Evolutionary conservation across 2,888 invertebrate species (phyloP), one percentile per base, ranked within the genome.

Genomic region (Andrena chrysosceles): DNA sequence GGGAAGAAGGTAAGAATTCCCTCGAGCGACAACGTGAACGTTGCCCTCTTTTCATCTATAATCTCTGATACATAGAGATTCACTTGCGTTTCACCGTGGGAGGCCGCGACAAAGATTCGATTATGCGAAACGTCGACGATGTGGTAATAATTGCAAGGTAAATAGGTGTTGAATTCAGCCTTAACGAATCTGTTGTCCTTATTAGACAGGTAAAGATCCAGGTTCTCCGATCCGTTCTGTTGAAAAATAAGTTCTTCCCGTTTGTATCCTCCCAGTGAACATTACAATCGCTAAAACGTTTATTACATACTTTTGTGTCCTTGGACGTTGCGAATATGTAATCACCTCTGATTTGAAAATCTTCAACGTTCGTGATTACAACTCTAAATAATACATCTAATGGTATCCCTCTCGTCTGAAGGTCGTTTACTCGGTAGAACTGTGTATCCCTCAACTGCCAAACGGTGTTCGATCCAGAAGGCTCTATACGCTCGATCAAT

Each of bases 1-100:
- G 98, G 98, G 93, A 98, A 97, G 93, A 97, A 98, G 89, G 97
- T 97, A 87, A 98, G 95, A 70, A 98, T 96, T 89, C 97, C 96
- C 89, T 97, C 96, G 85, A 98, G 94, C 5, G 98, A 98, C 81
- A 97, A 94, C 0, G 96, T 96, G 91, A 98, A 98, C 90, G 96
- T 95, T 35, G 94, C 93, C 2, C 95, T 95, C 80, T 95, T 96
- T 76, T 96, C 95, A 86, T 95, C 95, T 92, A 95, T 95, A 83
- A 95, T 94, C 92, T 97, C 97, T 0, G 98, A 98, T 69, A 98
- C 96, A 91, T 98, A 98, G 75, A 99, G 95, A 93, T 98, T 96
- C 3, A 97, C 96, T 29, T 96, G 92, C 16, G 95, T 95, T 81
- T 96, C 96, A 0, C 96, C 96, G 94, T 98, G 98, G 93, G 97